Conservation (phyloP, 2,113 vertebrate species). For the Sinocyclocheilus maitianheensis region DNA sequence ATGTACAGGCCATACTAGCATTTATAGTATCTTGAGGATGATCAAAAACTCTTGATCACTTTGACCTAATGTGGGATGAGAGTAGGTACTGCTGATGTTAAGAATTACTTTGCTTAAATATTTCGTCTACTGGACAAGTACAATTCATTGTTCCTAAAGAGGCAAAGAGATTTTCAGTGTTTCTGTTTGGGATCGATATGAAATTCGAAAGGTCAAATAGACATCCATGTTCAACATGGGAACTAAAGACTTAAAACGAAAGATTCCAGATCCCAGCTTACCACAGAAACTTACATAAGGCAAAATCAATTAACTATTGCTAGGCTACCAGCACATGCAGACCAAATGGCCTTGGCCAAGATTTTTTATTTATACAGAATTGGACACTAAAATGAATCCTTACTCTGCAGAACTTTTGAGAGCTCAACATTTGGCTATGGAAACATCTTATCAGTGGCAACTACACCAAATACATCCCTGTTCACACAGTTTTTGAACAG, state of each 20-base stretch:
- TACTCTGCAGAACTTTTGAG: conserved; percentile 75
- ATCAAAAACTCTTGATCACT: conserved; percentile 44
- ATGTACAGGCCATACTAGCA: conserved; percentile 49
- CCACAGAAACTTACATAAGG: conserved; percentile 69
- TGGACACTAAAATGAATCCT: conserved; percentile 71
- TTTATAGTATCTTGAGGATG: conserved; percentile 82
- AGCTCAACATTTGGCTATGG: conserved; percentile 76
- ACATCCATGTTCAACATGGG: conserved; percentile 74
- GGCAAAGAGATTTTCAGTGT: conserved; percentile 43
- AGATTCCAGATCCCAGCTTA: conserved; percentile 79
- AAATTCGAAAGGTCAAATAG: conserved; percentile 79
- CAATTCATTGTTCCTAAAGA: conserved; percentile 78
- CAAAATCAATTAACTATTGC: conserved; percentile 5
- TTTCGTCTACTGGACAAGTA: conserved; percentile 80
- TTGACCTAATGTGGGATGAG: conserved; percentile 81
- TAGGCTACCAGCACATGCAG: background rate
- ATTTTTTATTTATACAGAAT: background rate
- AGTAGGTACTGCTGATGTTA: conserved; percentile 69
- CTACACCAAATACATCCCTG: conserved; percentile 78
- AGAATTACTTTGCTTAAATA: conserved; percentile 45
- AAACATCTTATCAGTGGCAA: conserved; percentile 78
- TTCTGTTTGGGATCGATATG: conserved; percentile 82
- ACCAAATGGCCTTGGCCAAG: background rate
- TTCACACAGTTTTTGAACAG: conserved; percentile 65
- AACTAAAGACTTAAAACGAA: background rate